Conservation (phyloP, 2,888 invertebrate species). For the Branchellion lobata region DNA sequence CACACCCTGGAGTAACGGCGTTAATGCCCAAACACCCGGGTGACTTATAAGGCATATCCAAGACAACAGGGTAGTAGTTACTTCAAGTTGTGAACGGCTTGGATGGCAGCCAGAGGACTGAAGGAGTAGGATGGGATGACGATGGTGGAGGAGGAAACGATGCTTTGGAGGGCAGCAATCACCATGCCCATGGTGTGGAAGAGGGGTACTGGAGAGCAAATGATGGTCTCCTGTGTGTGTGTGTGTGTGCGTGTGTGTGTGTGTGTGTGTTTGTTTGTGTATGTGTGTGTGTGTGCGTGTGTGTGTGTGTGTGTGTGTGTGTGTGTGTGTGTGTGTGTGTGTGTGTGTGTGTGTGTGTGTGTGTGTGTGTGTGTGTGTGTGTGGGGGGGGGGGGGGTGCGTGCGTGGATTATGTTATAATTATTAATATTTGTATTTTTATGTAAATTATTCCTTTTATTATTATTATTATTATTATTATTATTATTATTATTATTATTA, state of each 20-base stretch:
- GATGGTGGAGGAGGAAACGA: constrained; percentile 65
- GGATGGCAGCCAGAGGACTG: constrained; percentile 69
- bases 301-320: not conserved
- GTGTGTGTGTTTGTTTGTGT: not conserved
- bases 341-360: too few relatives aligned
- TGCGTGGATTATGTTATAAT: too few relatives aligned
- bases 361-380: too few relatives aligned
- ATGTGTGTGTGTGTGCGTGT: not conserved
- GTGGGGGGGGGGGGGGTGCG: too few relatives aligned
- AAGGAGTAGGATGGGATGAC: constrained; percentile 64
- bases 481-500: too few relatives aligned
- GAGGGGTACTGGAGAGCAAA: constrained; percentile 71
- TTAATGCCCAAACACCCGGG: too few relatives aligned
- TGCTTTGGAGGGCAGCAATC: constrained; percentile 67
- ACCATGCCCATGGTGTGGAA: constrained; percentile 81
- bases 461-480: too few relatives aligned
- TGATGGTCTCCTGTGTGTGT: constrained; percentile 55
- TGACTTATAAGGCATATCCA: too few relatives aligned
- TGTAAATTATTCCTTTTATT: too few relatives aligned
- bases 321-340: not conserved
- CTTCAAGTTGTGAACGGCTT: constrained; percentile 71
- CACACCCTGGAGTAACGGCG: too few relatives aligned
- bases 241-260: not conserved
- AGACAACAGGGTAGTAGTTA: too few relatives aligned
- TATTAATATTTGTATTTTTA: too few relatives aligned